Conservation (phyloP, 1,140 invertebrate genomes). For the Scaptomyza hsui region DNA sequence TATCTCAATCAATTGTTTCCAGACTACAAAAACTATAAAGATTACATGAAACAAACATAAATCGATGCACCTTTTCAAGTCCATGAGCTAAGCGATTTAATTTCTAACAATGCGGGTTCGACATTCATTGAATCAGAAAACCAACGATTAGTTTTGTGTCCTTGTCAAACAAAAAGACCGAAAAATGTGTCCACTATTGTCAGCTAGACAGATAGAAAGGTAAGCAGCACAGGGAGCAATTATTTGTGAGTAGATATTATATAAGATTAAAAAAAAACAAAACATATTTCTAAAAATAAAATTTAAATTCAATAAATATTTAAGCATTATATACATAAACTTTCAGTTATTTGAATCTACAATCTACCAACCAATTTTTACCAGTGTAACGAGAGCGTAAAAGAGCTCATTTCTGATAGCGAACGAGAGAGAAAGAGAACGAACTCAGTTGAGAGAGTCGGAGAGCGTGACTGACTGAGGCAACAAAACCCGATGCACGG, state of each 20-base stretch:
- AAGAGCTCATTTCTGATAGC: not conserved
- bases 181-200: conserved; percentile 52
- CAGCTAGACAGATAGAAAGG: conserved; percentile 4
- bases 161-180: conserved; percentile 22
- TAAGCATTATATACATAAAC: not conserved
- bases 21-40: not conserved
- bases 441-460: not conserved
- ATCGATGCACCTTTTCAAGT: not conserved
- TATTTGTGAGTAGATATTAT: not conserved
- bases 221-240: not conserved
- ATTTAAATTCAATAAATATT: too few species aligned
- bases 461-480: conserved; percentile 5
- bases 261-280: not conserved
- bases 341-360: not conserved
- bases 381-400: conserved; percentile 12
- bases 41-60: not conserved
- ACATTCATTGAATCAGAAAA: not conserved
- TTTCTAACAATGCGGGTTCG: conserved; percentile 8
- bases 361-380: not conserved
- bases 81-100: conserved; percentile 13
- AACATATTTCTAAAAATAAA: too few species aligned
- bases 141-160: conserved; percentile 12
- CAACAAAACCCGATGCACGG: conserved; percentile 72
- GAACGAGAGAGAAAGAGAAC: not conserved
- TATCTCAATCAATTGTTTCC: not conserved